phyloP scores from a whole-genome alignment of 2,888 invertebrate genomes.

The Hydroisotoma schaefferi region DNA sequence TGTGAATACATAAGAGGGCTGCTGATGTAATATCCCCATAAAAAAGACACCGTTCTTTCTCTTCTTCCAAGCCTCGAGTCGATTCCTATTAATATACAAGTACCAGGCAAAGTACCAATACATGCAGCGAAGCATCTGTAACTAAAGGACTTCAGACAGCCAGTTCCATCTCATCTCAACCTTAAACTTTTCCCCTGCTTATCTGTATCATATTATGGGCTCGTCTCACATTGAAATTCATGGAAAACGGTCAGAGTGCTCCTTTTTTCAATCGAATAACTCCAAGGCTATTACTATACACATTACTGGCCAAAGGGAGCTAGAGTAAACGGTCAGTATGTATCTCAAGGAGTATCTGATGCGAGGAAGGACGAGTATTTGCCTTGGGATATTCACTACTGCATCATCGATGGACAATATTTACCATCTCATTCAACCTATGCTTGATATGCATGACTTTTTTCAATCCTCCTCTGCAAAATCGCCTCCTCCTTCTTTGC shows the following conservation, averaged over 20 bases:
- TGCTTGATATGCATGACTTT: slow-evolving; percentile 26
- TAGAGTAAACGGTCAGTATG: slow-evolving; percentile 17
- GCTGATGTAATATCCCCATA: slow-evolving; percentile 2
- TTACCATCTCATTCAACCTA: slow-evolving; percentile 18
- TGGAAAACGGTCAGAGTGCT: slow-evolving; percentile 39
- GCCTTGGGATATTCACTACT: background rate
- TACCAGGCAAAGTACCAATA: too few relatives aligned
- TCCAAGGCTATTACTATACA: slow-evolving; percentile 43
- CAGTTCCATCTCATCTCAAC: too few relatives aligned
- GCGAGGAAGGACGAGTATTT: slow-evolving; percentile 1
- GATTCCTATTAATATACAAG: too few relatives aligned
- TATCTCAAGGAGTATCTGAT: background rate
- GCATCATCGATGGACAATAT: slow-evolving; percentile 16
- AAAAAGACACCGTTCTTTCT: background rate
- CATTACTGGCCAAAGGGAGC: slow-evolving; percentile 29
- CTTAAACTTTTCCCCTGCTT: slow-evolving; percentile 25
- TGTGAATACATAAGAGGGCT: background rate
- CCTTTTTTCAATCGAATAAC: slow-evolving; percentile 44
- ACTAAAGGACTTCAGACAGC: background rate
- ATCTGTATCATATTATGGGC: slow-evolving; percentile 45
- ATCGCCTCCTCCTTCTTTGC: slow-evolving; percentile 3
- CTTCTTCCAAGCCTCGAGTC: too few relatives aligned
- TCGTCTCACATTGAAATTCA: slow-evolving; percentile 47
- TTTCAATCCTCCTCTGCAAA: slow-evolving; percentile 12
- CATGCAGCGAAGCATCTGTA: background rate